phyloP scores from a whole-genome alignment of 2,797 vertebrate species.

The Acipenser oxyrinchus region DNA sequence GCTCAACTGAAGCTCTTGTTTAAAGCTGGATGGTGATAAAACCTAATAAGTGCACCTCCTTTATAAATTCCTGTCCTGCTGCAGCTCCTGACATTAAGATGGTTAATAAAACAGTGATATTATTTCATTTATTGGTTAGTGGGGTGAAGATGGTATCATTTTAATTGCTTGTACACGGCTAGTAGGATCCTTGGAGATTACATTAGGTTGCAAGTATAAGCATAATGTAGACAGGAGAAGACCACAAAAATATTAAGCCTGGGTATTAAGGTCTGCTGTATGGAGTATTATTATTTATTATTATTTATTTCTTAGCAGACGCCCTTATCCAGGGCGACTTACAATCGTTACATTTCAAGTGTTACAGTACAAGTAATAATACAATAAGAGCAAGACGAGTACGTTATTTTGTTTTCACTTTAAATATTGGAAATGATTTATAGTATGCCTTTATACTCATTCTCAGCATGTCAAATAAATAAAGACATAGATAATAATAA shows the following conservation, averaged over 20 bases:
- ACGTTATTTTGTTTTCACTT: slow-evolving; percentile 47
- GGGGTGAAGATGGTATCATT: slow-evolving; percentile 65
- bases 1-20: slow-evolving; percentile 58
- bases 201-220: slow-evolving; percentile 59
- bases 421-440: slow-evolving; percentile 17
- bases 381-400: too few species aligned
- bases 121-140: slow-evolving; percentile 70
- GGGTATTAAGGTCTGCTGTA: slow-evolving; percentile 43
- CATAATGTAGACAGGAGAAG: slow-evolving; percentile 58
- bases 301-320: too few species aligned
- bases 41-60: slow-evolving; percentile 53
- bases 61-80: slow-evolving; percentile 57
- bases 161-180: slow-evolving; percentile 70
- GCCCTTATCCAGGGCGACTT: too few species aligned
- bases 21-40: slow-evolving; percentile 54
- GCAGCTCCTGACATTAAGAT: slow-evolving; percentile 58
- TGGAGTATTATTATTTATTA: too few species aligned
- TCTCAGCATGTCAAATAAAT: neutral
- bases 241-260: slow-evolving; percentile 49
- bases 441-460: slow-evolving; percentile 8
- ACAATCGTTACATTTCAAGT: too few species aligned
- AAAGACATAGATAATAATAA: too few species aligned
- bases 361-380: too few species aligned
- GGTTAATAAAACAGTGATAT: slow-evolving; percentile 66
- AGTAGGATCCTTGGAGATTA: slow-evolving; percentile 61